Conservation (phyloP, 1,140 invertebrate genomes). For the Tetranychus urticae region DNA sequence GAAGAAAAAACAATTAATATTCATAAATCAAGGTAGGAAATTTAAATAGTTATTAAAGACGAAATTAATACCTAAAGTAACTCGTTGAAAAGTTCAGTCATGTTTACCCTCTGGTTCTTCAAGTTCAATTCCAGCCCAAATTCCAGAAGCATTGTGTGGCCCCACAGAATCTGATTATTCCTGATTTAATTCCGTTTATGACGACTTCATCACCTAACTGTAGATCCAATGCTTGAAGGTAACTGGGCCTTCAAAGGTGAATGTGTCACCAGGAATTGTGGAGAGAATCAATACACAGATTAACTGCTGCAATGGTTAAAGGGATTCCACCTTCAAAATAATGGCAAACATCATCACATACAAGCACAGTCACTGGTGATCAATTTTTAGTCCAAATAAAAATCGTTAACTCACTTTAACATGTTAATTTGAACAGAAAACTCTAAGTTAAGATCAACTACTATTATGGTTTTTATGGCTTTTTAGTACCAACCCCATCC, state of each 20-base stretch:
- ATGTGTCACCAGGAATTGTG: slow-evolving; percentile 1
- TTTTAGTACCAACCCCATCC: too few species aligned
- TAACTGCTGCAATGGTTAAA: slow-evolving; percentile 28
- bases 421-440: too few species aligned
- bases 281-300: slow-evolving; percentile 25
- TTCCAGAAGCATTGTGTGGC: slow-evolving; percentile 47
- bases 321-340: slow-evolving; percentile 29
- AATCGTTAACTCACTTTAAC: too few species aligned
- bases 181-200: slow-evolving; percentile 57
- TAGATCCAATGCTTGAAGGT: slow-evolving; percentile 26
- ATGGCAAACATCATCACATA: slow-evolving; percentile 23
- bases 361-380: slow-evolving; percentile 8
- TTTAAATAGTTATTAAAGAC: too few species aligned
- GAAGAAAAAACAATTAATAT: too few species aligned
- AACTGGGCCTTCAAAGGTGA: slow-evolving; percentile 11
- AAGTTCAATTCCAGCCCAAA: slow-evolving; percentile 70
- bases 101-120: slow-evolving; percentile 75
- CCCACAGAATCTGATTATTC: slow-evolving; percentile 46
- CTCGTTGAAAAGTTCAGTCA: slow-evolving; percentile 67
- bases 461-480: too few species aligned
- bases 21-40: too few species aligned
- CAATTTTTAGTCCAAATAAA: slow-evolving; percentile 15
- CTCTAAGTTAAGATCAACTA: too few species aligned
- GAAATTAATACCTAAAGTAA: slow-evolving; percentile 41
- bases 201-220: slow-evolving; percentile 65